Evolutionary conservation across 2,113 vertebrate genomes (phyloP).

Genomic region (Gadus macrocephalus): DNA sequence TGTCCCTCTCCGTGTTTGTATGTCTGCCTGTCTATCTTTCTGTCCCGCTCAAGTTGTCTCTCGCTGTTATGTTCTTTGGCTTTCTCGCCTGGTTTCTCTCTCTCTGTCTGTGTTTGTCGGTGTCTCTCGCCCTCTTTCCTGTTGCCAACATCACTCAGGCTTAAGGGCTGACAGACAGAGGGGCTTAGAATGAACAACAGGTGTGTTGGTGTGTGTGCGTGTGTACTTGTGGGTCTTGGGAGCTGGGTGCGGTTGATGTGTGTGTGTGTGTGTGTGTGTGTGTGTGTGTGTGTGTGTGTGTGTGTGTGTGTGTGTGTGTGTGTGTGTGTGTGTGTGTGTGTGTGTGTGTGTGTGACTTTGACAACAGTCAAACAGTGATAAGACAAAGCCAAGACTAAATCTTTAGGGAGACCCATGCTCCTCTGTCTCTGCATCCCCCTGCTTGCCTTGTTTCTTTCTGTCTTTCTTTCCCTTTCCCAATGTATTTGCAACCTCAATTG

Average conservation of each 20-base stretch:
- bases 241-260: slow-evolving; percentile 39
- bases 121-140: slow-evolving; percentile 13
- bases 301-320: slow-evolving; percentile 69
- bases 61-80: slow-evolving; percentile 9
- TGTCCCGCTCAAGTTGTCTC: slow-evolving; percentile 2
- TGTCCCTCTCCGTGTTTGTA: no score
- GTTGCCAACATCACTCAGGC: slow-evolving; percentile 66
- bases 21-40: background rate
- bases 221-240: slow-evolving; percentile 14
- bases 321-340: slow-evolving; percentile 72
- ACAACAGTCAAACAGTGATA: slow-evolving; percentile 58
- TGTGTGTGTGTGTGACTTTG: slow-evolving; percentile 72
- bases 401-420: slow-evolving; percentile 44
- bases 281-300: slow-evolving; percentile 69
- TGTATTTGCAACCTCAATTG: no score
- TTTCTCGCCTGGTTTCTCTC: background rate
- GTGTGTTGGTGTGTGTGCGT: background rate
- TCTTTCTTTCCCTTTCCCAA: slow-evolving; percentile 10
- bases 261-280: slow-evolving; percentile 70
- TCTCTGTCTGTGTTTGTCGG: slow-evolving; percentile 22
- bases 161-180: slow-evolving; percentile 61
- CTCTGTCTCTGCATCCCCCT: slow-evolving; percentile 20
- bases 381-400: slow-evolving; percentile 51
- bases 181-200: slow-evolving; percentile 57
- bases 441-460: slow-evolving; percentile 28